Evolutionary conservation across 2,797 vertebrate species (phyloP), one percentile per base, ranked within the genome.

Genomic region (Botia almorhae): DNA sequence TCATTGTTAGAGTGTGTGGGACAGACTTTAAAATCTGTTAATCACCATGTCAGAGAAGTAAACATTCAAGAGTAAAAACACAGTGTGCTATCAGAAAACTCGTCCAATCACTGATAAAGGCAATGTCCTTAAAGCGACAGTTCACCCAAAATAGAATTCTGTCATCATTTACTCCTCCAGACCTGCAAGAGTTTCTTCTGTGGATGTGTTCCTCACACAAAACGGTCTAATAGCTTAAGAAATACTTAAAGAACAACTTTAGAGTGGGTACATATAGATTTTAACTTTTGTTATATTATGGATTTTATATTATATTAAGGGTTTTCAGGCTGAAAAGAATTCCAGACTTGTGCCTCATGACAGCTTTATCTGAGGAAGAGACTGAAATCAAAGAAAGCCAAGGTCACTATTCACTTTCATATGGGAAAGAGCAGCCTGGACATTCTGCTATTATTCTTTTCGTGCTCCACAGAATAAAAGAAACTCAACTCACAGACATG

Each of bases 1-100:
- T 85, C 77, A 76, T 60, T 74, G 74, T 74, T 60, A 69, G 82
- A 82, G 69, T 64, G 21, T 19, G 50, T 60, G 51, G 55, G 21
- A 50, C 56, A 61, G 65, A 72, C 63, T 75, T 65, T 68, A 65
- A 80, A 50, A 69, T 26, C 36, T 50, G 72, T 78, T 81, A 78
- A 80, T 78, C 56, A 76, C 36, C 65, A 53, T 75, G 72, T 53
- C 60, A 75, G 76, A 81, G 67, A 64, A 68, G 39, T 48, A 48
- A 73, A 78, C 70, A 79, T 78, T 64, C 74, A 80, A 43, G 13
- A 23, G 36, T 51, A 39, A 82, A 81, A 68, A 43, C 76, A 61
- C 33, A 76, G 60, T 64, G 56, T 85, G 53, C 50, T 76, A 63
- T 69, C 61, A 78, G 67, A 10, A 60, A 43, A 14, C 53, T 48